Percentiles rank a stretch among this genome's conserved stretches.
Conservation (phyloP, 2,888 invertebrate species). For the Troides aeacus region DNA sequence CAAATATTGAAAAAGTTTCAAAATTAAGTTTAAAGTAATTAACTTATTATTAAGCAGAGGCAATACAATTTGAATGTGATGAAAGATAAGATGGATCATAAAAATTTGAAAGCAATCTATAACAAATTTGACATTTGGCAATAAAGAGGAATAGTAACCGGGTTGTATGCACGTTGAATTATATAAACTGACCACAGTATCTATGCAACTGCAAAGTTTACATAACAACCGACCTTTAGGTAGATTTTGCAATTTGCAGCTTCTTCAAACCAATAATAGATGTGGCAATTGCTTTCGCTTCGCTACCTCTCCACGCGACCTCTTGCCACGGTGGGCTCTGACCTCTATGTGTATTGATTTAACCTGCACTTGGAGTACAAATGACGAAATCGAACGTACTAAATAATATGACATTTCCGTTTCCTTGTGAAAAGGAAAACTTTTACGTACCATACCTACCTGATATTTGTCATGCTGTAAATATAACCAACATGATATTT, state of each 20-base stretch:
- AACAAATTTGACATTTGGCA: slow-evolving; percentile 27
- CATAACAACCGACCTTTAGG: slow-evolving; percentile 29
- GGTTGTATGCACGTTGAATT: slow-evolving; percentile 19
- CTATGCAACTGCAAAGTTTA: slow-evolving; percentile 27
- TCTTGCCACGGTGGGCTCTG: slow-evolving; percentile 18
- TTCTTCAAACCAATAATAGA: slow-evolving; percentile 28
- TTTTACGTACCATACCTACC: no score
- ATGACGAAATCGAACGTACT: slow-evolving; percentile 14
- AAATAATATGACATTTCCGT: slow-evolving; percentile 16
- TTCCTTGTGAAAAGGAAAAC: no score
- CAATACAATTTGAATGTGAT: not conserved
- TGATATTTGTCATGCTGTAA: no score
- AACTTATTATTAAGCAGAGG: not conserved
- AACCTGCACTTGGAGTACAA: slow-evolving; percentile 6
- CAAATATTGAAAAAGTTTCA: not conserved
- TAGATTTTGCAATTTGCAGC: slow-evolving; percentile 23
- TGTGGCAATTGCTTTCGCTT: slow-evolving; percentile 31
- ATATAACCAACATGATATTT: no score
- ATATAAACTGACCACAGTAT: slow-evolving; percentile 27
- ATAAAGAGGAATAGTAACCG: slow-evolving; percentile 10
- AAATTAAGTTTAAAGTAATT: not conserved
- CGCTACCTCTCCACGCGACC: slow-evolving; percentile 17
- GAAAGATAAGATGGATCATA: not conserved
- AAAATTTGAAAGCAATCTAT: slow-evolving; percentile 21
- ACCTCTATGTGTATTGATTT: slow-evolving; percentile 25